A percentile compares a stretch with the other conserved stretches of the same genome.
phyloP scores from a whole-genome alignment of 2,888 invertebrate genomes.

The Phengaris alcon region DNA sequence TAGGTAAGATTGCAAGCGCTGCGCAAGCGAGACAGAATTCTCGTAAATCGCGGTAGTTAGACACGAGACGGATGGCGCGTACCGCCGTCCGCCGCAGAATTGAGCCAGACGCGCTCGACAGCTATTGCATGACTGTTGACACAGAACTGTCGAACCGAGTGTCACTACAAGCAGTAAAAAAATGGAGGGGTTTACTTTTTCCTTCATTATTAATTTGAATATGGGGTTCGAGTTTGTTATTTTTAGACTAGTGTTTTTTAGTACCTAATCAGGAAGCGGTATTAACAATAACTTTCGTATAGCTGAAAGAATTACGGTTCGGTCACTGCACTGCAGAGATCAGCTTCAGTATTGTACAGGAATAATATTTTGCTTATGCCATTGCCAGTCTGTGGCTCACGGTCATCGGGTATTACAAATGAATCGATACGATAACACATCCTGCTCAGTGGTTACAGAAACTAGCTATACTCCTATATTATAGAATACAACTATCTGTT shows the following conservation, averaged over 20 bases:
- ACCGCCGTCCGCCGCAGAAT: background rate
- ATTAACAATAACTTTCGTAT: background rate
- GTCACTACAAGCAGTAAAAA: conserved; percentile 13
- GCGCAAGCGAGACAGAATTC: conserved; percentile 41
- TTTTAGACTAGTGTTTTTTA: background rate
- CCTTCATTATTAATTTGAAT: background rate
- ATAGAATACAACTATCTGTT: background rate
- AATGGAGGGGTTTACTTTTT: background rate
- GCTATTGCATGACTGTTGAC: background rate
- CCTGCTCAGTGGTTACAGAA: background rate
- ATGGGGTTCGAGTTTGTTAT: background rate
- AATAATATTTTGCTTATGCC: conserved; percentile 7
- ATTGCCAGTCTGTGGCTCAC: conserved; percentile 1
- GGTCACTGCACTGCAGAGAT: background rate
- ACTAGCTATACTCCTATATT: background rate
- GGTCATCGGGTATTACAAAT: conserved; percentile 9
- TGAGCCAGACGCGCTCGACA: conserved; percentile 14
- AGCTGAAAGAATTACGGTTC: background rate
- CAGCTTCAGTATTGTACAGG: background rate
- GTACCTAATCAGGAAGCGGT: background rate
- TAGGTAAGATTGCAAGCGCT: conserved; percentile 57
- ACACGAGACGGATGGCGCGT: background rate
- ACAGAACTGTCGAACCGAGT: background rate
- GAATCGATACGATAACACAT: conserved; percentile 1
- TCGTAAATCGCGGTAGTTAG: conserved; percentile 37